phyloP scores from a whole-genome alignment of 2,113 vertebrate species.

The Engystomops pustulosus region DNA sequence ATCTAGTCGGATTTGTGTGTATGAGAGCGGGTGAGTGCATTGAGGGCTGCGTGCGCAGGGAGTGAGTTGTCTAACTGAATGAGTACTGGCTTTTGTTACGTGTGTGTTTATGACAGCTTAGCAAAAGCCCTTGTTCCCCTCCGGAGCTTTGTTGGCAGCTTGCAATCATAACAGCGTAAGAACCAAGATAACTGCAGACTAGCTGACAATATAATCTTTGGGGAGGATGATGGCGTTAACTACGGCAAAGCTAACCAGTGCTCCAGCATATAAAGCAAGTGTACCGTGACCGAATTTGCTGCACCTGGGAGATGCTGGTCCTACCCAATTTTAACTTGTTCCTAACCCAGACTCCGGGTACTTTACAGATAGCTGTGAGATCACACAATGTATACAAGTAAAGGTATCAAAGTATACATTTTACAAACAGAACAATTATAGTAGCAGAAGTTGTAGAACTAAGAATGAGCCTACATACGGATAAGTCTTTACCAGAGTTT shows the following conservation, averaged over 20 bases:
- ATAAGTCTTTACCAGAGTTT: too few relatives aligned
- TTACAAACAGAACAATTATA: too few relatives aligned
- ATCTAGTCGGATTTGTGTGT: background rate
- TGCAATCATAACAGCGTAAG: constrained; percentile 58
- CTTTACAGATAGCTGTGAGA: background rate
- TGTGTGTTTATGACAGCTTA: constrained; percentile 59
- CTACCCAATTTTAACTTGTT: constrained; percentile 16
- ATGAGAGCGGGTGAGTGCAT: constrained; percentile 7
- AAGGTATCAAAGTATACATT: background rate
- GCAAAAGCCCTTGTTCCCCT: constrained; percentile 57
- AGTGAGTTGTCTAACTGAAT: constrained; percentile 57
- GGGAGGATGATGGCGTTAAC: constrained; percentile 51
- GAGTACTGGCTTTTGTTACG: constrained; percentile 55
- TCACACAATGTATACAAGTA: background rate
- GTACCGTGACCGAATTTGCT: constrained; percentile 46
- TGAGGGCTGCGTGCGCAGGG: constrained; percentile 35
- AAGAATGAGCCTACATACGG: too few relatives aligned
- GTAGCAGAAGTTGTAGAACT: too few relatives aligned
- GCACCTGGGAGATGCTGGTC: constrained; percentile 30
- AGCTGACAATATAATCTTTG: constrained; percentile 59
- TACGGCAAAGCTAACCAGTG: constrained; percentile 41
- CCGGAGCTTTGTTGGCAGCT: constrained; percentile 56
- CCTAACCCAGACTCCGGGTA: background rate
- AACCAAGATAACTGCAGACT: constrained; percentile 60
- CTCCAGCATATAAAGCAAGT: constrained; percentile 38